phyloP scores from a whole-genome alignment of 2,113 vertebrate species.

The Atractosteus spatula region DNA sequence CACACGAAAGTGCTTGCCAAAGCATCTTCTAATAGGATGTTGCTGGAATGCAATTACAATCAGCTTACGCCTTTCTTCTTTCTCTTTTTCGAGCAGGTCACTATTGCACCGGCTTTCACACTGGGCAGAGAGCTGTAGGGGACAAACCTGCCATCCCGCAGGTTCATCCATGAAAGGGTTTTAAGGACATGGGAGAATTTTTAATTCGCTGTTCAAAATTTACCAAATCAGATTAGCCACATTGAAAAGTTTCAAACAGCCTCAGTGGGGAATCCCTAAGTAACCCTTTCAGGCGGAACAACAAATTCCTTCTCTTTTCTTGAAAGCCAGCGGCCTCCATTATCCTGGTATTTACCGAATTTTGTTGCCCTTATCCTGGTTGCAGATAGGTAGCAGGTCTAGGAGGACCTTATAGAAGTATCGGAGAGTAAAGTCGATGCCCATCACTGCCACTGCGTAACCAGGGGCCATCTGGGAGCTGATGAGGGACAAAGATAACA shows the following conservation, averaged over 20 bases:
- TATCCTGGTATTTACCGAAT: constrained; percentile 70
- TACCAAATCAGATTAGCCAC: constrained; percentile 43
- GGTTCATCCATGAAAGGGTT: constrained; percentile 20
- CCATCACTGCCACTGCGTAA: constrained; percentile 93
- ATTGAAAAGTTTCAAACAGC: constrained; percentile 31
- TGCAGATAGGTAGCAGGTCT: constrained; percentile 91
- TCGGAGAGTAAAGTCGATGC: constrained; percentile 93
- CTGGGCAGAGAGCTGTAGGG: background rate
- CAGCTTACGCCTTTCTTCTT: constrained; percentile 51
- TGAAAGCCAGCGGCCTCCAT: background rate
- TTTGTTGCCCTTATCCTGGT: constrained; percentile 95
- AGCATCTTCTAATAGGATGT: constrained; percentile 45
- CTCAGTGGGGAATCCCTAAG: constrained; percentile 23
- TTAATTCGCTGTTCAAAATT: constrained; percentile 27
- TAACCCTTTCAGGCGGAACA: constrained; percentile 22
- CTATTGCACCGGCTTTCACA: constrained; percentile 12
- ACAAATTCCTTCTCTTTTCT: background rate
- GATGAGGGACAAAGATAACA: constrained; percentile 12
- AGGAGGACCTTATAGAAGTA: constrained; percentile 98
- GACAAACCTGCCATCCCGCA: constrained; percentile 7
- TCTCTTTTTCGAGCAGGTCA: constrained; percentile 3
- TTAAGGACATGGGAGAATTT: constrained; percentile 21
- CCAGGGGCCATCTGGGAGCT: constrained; percentile 83
- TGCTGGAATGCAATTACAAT: constrained; percentile 54
- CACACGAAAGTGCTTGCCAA: constrained; percentile 7